Evolutionary conservation across 2,888 invertebrate genomes (phyloP).

Genomic region (Clanis bilineata): DNA sequence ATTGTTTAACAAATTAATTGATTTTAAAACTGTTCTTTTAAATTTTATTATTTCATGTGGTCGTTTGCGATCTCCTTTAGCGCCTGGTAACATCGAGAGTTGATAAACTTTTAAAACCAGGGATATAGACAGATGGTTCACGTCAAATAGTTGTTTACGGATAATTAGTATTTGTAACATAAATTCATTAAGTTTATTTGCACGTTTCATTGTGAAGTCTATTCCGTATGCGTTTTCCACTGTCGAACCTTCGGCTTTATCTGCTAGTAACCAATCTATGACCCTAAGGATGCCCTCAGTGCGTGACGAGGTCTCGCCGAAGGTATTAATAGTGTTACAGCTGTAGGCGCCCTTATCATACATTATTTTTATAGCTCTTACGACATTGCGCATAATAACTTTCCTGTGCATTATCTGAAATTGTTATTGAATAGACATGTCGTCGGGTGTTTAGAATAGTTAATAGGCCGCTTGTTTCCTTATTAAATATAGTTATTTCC

Average conservation of each 20-base stretch:
- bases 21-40: slow-evolving; percentile 10
- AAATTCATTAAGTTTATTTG: slow-evolving; percentile 39
- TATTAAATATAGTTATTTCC: neutral
- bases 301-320: slow-evolving; percentile 68
- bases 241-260: slow-evolving; percentile 54
- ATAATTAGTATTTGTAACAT: slow-evolving; percentile 21
- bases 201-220: slow-evolving; percentile 45
- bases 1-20: slow-evolving; percentile 20
- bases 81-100: neutral
- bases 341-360: slow-evolving; percentile 54
- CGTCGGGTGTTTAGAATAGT: neutral
- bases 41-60: slow-evolving; percentile 7
- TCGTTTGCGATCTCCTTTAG: neutral
- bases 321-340: slow-evolving; percentile 41
- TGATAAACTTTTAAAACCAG: neutral
- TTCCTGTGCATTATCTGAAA: slow-evolving; percentile 35
- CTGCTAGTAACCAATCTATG: slow-evolving; percentile 55
- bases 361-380: slow-evolving; percentile 58
- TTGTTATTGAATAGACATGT: slow-evolving; percentile 7
- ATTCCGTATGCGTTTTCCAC: slow-evolving; percentile 61
- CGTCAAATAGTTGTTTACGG: neutral
- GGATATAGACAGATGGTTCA: no score
- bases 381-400: slow-evolving; percentile 54
- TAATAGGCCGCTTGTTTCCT: neutral
- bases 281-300: slow-evolving; percentile 68